phyloP scores from a whole-genome alignment of 2,888 invertebrate species.

The Drymonia ruficornis region DNA sequence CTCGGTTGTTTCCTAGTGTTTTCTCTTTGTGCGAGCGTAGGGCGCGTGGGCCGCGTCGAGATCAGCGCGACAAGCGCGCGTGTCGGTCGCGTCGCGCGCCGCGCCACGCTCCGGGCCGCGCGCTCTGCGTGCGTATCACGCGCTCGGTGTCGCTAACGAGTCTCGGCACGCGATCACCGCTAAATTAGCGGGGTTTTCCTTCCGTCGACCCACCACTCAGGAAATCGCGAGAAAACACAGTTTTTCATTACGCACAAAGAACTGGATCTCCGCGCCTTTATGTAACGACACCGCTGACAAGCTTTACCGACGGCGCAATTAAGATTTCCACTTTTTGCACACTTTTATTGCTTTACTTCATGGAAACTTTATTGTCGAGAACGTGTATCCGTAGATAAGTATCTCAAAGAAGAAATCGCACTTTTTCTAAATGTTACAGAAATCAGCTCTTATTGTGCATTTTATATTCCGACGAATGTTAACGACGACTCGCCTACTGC shows the following conservation, averaged over 20 bases:
- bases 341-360: slow-evolving; percentile 82
- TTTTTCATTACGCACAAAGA: slow-evolving; percentile 74
- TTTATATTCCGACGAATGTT: slow-evolving; percentile 65
- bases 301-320: slow-evolving; percentile 75
- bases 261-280: slow-evolving; percentile 80
- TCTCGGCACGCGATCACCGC: slow-evolving; percentile 70
- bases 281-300: slow-evolving; percentile 75
- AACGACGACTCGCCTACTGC: slow-evolving; percentile 63
- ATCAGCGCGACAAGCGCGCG: slow-evolving; percentile 50
- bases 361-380: slow-evolving; percentile 83
- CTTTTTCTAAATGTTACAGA: slow-evolving; percentile 79
- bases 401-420: slow-evolving; percentile 81
- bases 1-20: slow-evolving; percentile 57
- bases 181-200: slow-evolving; percentile 80
- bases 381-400: slow-evolving; percentile 76
- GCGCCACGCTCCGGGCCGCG: slow-evolving; percentile 16
- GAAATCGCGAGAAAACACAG: slow-evolving; percentile 79
- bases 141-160: slow-evolving; percentile 64
- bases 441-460: slow-evolving; percentile 69
- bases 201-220: slow-evolving; percentile 72
- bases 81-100: slow-evolving; percentile 32
- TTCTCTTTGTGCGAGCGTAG: slow-evolving; percentile 48
- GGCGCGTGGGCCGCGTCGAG: slow-evolving; percentile 44
- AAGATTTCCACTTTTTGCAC: slow-evolving; percentile 83
- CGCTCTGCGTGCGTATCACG: slow-evolving; percentile 30